phyloP scores from a whole-genome alignment of 2,797 vertebrate species.

The Phataginus tetradactyla region DNA sequence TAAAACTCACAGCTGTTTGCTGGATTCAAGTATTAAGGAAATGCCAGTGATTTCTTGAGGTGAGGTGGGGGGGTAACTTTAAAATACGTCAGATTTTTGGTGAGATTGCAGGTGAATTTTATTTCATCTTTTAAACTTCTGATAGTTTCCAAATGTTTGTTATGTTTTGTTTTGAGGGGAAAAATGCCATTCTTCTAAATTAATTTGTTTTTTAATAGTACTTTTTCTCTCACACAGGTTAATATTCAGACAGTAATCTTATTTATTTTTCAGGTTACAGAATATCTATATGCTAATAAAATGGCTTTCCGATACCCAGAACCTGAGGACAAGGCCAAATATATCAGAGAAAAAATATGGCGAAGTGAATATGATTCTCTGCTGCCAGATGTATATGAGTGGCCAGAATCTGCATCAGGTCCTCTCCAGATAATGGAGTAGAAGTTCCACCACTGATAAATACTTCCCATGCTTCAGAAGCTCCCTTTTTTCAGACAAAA shows the following conservation, averaged over 20 bases:
- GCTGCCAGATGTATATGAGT: conserved; percentile 95
- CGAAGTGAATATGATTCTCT: conserved; percentile 94
- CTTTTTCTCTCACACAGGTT: background rate
- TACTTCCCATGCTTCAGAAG: conserved; percentile 78
- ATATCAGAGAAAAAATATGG: conserved; percentile 93
- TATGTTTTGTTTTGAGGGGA: conserved; percentile 3
- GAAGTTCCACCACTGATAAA: background rate
- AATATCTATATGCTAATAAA: conserved; percentile 94
- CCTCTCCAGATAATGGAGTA: conserved; percentile 79
- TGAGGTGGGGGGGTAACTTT: background rate
- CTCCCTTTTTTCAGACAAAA: conserved; percentile 44
- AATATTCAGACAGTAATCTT: background rate
- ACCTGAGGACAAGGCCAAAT: conserved; percentile 92
- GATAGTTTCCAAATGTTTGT: background rate
- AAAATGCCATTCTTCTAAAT: background rate
- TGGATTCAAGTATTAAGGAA: background rate
- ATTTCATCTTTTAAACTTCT: conserved; percentile 10
- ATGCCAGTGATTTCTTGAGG: background rate
- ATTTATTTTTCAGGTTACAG: conserved; percentile 89
- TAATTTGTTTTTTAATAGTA: background rate
- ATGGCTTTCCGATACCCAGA: conserved; percentile 99
- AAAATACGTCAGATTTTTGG: background rate
- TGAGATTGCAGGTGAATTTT: conserved; percentile 11
- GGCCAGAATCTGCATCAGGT: conserved; percentile 89
- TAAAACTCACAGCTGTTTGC: background rate